Evolutionary conservation across 1,140 invertebrate genomes (phyloP).

Genomic region (Conus betulinus): DNA sequence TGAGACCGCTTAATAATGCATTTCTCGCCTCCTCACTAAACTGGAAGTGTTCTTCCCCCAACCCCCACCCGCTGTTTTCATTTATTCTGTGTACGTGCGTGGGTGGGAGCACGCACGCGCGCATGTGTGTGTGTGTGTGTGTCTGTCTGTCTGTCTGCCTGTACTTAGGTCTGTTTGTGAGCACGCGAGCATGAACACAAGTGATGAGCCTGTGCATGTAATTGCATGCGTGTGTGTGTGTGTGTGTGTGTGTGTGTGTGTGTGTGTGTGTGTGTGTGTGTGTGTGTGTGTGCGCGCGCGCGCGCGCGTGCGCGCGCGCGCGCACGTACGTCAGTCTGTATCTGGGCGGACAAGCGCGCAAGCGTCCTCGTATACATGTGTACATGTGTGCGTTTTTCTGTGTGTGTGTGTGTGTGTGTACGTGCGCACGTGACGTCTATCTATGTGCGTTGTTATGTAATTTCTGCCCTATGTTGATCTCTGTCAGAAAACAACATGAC

Average conservation of each 20-base stretch:
- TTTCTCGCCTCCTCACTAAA: too few species aligned
- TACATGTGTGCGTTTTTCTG: neutral
- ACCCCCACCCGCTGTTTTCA: too few species aligned
- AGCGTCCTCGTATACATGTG: neutral
- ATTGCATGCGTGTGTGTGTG: neutral
- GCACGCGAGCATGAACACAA: neutral
- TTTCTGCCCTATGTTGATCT: too few species aligned
- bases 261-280: neutral
- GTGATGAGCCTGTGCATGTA: neutral
- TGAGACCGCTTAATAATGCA: too few species aligned
- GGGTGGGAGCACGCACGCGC: neutral
- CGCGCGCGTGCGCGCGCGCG: neutral
- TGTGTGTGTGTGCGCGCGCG: neutral
- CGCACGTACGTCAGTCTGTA: neutral
- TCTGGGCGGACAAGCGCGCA: neutral
- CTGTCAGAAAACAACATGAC: too few species aligned
- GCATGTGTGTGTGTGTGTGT: too few species aligned
- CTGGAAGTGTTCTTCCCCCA: neutral
- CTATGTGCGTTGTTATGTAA: too few species aligned
- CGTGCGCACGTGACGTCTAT: too few species aligned
- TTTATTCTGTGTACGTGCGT: neutral
- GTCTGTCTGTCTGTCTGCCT: neutral
- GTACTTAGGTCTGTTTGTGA: neutral
- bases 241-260: constrained; percentile 17
- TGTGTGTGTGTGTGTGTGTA: neutral